These are phyloP conservation scores for Pteruthius melanotis DNA, from an alignment of 2,113 vertebrate species.

Conservation along the genomic window DNA sequence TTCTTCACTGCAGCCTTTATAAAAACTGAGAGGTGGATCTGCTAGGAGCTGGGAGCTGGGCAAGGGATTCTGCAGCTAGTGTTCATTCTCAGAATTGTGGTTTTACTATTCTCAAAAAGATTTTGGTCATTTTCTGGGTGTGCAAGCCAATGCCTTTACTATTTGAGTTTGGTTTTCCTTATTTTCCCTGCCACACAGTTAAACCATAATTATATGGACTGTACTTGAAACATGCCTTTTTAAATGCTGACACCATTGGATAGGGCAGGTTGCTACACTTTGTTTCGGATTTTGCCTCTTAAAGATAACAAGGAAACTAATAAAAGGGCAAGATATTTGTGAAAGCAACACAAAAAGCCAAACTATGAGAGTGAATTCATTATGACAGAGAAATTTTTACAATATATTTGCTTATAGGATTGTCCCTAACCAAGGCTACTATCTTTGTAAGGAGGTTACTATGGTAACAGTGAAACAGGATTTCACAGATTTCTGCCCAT, in stretches of 20 bases:
- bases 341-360: background rate
- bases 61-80: background rate
- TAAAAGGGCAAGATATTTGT: background rate
- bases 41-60: background rate
- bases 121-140: background rate
- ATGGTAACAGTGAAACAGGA: constrained; percentile 42
- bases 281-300: background rate
- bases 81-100: background rate
- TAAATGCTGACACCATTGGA: background rate
- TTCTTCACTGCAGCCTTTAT: background rate
- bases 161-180: background rate
- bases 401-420: background rate
- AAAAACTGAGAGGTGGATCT: background rate
- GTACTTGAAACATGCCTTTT: background rate
- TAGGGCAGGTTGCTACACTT: background rate
- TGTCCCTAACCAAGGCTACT: constrained; percentile 31
- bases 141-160: background rate
- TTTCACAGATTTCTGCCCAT: constrained; percentile 8
- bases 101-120: background rate
- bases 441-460: constrained; percentile 25
- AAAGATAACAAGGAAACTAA: background rate
- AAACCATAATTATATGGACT: background rate
- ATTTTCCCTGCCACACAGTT: background rate
- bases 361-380: background rate
- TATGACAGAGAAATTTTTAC: background rate